phyloP scores from a whole-genome alignment of 2,888 invertebrate species.

The Neoascia interrupta region DNA sequence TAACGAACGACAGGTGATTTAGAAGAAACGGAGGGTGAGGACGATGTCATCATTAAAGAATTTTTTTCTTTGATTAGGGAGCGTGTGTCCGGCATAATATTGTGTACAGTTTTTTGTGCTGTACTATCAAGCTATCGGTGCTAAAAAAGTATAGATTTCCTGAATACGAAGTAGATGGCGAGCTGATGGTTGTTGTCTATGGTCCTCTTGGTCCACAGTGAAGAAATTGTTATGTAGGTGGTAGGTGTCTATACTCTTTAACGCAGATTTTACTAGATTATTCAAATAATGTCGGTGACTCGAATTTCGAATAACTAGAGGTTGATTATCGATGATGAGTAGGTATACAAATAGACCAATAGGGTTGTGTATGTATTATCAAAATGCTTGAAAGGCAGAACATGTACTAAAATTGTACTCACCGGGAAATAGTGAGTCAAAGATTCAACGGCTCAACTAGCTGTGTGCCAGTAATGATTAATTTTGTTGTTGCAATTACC shows the following conservation, averaged over 20 bases:
- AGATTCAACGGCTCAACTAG: background rate
- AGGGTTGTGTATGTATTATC: background rate
- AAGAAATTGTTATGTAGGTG: background rate
- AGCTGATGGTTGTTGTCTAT: background rate
- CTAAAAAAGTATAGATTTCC: background rate
- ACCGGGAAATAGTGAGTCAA: background rate
- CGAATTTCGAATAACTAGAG: background rate
- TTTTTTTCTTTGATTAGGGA: too few relatives aligned
- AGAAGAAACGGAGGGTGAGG: too few relatives aligned
- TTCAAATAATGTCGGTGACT: background rate
- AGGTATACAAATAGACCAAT: background rate
- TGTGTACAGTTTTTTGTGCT: too few relatives aligned
- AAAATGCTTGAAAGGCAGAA: background rate
- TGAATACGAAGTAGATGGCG: background rate
- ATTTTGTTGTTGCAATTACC: background rate
- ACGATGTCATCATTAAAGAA: too few relatives aligned
- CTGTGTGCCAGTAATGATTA: background rate
- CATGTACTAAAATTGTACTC: background rate
- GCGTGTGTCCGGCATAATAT: too few relatives aligned
- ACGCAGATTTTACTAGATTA: background rate
- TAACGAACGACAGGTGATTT: too few relatives aligned
- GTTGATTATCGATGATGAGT: background rate
- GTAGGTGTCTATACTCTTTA: background rate
- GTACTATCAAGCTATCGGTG: too few relatives aligned
- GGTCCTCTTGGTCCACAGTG: background rate